Conservation (phyloP, 2,113 vertebrate genomes). For the Atherinomorus stipes region DNA sequence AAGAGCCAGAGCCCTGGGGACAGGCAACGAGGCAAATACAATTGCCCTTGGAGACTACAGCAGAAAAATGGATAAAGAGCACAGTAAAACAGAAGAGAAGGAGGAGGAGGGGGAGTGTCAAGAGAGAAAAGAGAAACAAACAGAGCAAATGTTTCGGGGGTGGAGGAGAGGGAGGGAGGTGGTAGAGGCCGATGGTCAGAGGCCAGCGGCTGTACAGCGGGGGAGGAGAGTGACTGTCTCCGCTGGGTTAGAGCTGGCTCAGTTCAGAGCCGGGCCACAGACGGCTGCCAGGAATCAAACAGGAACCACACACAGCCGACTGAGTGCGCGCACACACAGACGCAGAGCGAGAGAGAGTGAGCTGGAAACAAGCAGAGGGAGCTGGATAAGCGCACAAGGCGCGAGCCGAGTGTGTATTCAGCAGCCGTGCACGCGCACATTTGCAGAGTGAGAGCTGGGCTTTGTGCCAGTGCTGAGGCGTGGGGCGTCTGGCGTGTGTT, state of each 20-base stretch:
- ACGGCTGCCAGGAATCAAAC: constrained; percentile 79
- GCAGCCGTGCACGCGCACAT: constrained; percentile 32
- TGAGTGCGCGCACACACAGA: constrained; percentile 1
- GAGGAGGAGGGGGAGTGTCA: constrained; percentile 26
- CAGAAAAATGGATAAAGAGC: constrained; percentile 71
- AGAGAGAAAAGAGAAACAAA: constrained; percentile 68
- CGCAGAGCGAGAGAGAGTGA: background rate
- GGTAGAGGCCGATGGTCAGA: constrained; percentile 55
- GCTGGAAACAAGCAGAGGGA: constrained; percentile 73
- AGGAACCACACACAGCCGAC: constrained; percentile 72
- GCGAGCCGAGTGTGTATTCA: constrained; percentile 67
- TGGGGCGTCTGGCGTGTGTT: constrained; percentile 83
- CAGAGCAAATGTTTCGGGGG: constrained; percentile 68
- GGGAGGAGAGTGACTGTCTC: constrained; percentile 77
- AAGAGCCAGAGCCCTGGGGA: constrained; percentile 58
- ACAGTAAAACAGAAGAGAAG: constrained; percentile 34
- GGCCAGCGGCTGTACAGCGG: constrained; percentile 73
- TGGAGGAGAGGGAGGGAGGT: background rate
- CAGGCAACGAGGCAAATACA: constrained; percentile 65
- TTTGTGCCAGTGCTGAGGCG: constrained; percentile 80
- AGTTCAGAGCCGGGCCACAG: constrained; percentile 67
- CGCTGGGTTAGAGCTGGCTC: constrained; percentile 74
- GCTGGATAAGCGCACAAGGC: constrained; percentile 64
- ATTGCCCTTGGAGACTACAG: constrained; percentile 71
- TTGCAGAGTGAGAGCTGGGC: constrained; percentile 75